Percentiles rank a stretch among this genome's conserved stretches.
Evolutionary conservation across 1,140 invertebrate species (phyloP).

Genomic region (Drosophila murphyi): DNA sequence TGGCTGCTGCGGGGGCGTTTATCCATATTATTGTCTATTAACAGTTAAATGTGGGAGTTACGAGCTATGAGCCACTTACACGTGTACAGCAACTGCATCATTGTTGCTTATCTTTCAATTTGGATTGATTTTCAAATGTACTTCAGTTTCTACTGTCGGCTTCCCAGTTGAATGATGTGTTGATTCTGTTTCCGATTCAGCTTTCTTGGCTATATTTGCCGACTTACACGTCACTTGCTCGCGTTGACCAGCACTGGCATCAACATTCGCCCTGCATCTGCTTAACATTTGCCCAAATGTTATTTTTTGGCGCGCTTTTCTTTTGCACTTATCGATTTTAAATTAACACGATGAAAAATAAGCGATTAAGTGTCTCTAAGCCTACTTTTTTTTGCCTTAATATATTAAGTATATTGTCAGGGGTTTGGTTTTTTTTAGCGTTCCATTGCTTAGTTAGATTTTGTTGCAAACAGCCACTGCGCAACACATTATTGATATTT

Average conservation of each 20-base stretch:
- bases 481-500: too few relatives aligned
- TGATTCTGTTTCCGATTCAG: not conserved
- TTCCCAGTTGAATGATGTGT: not conserved
- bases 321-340: too few relatives aligned
- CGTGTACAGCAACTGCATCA: conserved; percentile 11
- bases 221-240: conserved; percentile 47
- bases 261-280: not conserved
- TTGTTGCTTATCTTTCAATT: not conserved
- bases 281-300: not conserved
- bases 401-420: too few relatives aligned
- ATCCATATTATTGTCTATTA: conserved; percentile 7
- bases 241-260: not conserved
- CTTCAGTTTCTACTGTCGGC: not conserved
- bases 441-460: too few relatives aligned
- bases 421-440: too few relatives aligned
- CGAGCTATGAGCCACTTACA: conserved; percentile 35
- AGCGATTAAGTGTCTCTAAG: too few relatives aligned
- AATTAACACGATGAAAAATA: too few relatives aligned
- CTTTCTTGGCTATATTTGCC: conserved; percentile 1
- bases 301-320: not conserved
- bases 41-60: not conserved
- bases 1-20: conserved; percentile 40
- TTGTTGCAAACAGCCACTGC: too few relatives aligned
- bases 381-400: too few relatives aligned
- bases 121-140: not conserved